Evolutionary conservation across 2,888 invertebrate species (phyloP).

Genomic region (Dimorphilus gyrociliatus): DNA sequence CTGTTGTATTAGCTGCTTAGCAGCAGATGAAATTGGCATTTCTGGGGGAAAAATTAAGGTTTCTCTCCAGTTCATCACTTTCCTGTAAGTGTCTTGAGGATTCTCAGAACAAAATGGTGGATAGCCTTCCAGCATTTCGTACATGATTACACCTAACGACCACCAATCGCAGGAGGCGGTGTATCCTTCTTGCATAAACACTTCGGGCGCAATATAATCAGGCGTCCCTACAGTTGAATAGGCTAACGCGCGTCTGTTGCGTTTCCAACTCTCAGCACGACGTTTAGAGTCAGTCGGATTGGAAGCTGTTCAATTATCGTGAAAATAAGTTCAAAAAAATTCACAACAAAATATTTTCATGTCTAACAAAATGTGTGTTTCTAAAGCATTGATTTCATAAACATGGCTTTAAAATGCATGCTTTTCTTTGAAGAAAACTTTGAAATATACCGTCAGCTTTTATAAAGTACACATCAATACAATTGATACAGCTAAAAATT

Average conservation of each 20-base stretch:
- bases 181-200: conserved; percentile 84
- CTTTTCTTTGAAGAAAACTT: no score
- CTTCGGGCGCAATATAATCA: conserved; percentile 99
- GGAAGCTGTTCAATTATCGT: conserved; percentile 25
- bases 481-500: no score
- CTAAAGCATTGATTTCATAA: no score
- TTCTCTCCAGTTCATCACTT: conserved; percentile 99
- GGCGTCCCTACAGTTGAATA: conserved; percentile 69
- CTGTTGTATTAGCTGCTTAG: conserved; percentile 70
- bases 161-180: conserved; percentile 98
- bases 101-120: conserved; percentile 99
- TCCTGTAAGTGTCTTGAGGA: conserved; percentile 84
- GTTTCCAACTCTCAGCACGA: conserved; percentile 96
- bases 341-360: no score
- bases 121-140: conserved; percentile 92
- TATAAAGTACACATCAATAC: no score
- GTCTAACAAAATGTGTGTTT: conserved; percentile 1
- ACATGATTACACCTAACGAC: conserved; percentile 99
- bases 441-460: no score
- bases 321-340: no score
- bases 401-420: no score
- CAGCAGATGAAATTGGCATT: conserved; percentile 95
- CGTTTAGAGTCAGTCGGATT: conserved; percentile 89
- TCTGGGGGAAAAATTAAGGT: conserved; percentile 96
- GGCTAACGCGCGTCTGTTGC: conserved; percentile 74